Evolutionary conservation across 2,113 vertebrate genomes (phyloP).

Genomic region (Brachypodius melanocephalos): DNA sequence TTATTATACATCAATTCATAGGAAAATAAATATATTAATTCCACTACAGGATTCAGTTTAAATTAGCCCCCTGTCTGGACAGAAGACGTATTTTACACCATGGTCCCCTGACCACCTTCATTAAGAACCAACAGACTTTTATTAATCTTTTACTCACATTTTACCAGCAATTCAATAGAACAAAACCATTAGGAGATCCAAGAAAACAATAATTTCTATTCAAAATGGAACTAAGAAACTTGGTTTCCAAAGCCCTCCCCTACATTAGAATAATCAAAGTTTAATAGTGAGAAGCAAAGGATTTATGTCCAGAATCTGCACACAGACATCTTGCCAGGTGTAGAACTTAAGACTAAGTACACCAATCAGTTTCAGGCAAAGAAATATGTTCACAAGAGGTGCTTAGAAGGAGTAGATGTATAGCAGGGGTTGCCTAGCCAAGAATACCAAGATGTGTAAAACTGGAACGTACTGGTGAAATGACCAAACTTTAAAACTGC

Average conservation of each 20-base stretch:
- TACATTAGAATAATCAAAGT: neutral
- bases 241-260: neutral
- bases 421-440: neutral
- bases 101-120: neutral
- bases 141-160: neutral
- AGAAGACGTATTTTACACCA: neutral
- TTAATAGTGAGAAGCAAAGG: neutral
- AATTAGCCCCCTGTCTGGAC: neutral
- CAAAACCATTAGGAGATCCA: neutral
- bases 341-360: neutral
- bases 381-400: neutral
- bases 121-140: neutral
- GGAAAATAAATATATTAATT: neutral
- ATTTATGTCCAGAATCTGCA: neutral
- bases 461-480: neutral
- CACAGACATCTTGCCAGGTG: neutral
- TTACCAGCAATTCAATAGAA: neutral
- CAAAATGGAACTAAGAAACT: neutral
- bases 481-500: neutral
- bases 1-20: neutral
- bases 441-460: neutral
- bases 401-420: neutral
- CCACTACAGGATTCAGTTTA: neutral
- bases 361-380: neutral
- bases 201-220: neutral